Evolutionary conservation across 1,140 invertebrate species (phyloP).

Genomic region (Penaeus japonicus): DNA sequence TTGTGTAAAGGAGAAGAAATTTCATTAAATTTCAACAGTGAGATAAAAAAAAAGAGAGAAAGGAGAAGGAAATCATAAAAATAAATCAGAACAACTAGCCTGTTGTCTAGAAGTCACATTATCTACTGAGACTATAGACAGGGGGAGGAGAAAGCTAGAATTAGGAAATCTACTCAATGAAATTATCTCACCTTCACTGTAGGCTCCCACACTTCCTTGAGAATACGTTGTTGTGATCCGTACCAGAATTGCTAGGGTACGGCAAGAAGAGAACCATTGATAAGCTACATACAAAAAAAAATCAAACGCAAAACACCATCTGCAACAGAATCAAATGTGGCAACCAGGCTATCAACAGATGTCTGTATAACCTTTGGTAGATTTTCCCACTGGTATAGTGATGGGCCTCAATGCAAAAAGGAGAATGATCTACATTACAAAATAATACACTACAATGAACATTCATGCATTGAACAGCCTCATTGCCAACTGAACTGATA

Average conservation of each 20-base stretch:
- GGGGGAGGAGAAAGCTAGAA: neutral
- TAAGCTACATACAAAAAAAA: slow-evolving; percentile 49
- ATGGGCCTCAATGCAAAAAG: no score
- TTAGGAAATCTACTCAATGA: neutral
- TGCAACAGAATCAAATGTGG: slow-evolving; percentile 34
- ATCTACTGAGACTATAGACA: neutral
- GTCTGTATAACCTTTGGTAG: neutral
- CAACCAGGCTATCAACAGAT: slow-evolving; percentile 35
- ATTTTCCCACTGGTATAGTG: no score
- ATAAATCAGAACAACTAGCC: no score
- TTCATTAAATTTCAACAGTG: no score
- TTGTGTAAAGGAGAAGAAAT: no score
- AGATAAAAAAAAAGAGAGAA: no score
- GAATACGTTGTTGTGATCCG: slow-evolving; percentile 79
- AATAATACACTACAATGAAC: neutral
- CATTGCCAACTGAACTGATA: neutral
- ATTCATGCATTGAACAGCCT: slow-evolving; percentile 27
- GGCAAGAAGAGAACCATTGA: slow-evolving; percentile 46
- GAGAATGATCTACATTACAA: neutral
- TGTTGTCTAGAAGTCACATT: neutral
- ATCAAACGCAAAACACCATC: slow-evolving; percentile 16
- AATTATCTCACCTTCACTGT: slow-evolving; percentile 67
- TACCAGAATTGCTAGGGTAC: slow-evolving; percentile 72
- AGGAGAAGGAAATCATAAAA: no score
- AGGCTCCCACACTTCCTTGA: slow-evolving; percentile 73